phyloP scores from a whole-genome alignment of 2,113 vertebrate genomes.

The Prietella phreatophila region DNA sequence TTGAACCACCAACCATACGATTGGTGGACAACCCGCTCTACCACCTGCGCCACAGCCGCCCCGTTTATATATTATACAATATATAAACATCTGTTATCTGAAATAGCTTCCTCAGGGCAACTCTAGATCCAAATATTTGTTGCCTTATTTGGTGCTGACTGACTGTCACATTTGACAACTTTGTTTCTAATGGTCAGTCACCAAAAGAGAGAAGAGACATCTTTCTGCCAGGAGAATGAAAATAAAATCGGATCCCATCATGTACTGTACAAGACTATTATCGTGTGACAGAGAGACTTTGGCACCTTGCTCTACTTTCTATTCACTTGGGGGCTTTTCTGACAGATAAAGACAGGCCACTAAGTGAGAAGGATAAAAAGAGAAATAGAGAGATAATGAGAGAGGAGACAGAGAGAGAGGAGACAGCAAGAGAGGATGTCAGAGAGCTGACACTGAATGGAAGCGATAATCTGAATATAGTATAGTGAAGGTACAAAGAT shows the following conservation, averaged over 20 bases:
- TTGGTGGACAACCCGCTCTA: too few species aligned
- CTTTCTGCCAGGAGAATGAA: background rate
- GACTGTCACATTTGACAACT: background rate
- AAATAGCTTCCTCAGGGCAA: too few species aligned
- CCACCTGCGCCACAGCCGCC: too few species aligned
- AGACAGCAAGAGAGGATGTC: background rate
- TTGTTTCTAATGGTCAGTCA: background rate
- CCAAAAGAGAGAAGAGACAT: slow-evolving; percentile 14
- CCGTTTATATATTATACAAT: too few species aligned
- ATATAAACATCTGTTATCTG: too few species aligned
- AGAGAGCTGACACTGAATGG: slow-evolving; percentile 12
- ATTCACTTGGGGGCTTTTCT: slow-evolving; percentile 11
- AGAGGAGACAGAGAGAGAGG: background rate
- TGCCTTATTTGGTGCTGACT: background rate
- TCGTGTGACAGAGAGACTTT: slow-evolving; percentile 6
- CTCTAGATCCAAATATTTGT: background rate
- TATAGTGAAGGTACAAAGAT: background rate
- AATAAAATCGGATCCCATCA: slow-evolving; percentile 17
- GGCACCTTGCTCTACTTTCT: slow-evolving; percentile 31
- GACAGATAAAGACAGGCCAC: slow-evolving; percentile 15
- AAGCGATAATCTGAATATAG: slow-evolving; percentile 14
- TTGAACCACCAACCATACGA: too few species aligned
- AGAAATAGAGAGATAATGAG: slow-evolving; percentile 31
- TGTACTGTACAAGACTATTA: slow-evolving; percentile 12
- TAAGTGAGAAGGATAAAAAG: slow-evolving; percentile 19